Base-by-base conservation (phyloP, 1,140 invertebrate species). In the Pachypsylla venusta region DNA sequence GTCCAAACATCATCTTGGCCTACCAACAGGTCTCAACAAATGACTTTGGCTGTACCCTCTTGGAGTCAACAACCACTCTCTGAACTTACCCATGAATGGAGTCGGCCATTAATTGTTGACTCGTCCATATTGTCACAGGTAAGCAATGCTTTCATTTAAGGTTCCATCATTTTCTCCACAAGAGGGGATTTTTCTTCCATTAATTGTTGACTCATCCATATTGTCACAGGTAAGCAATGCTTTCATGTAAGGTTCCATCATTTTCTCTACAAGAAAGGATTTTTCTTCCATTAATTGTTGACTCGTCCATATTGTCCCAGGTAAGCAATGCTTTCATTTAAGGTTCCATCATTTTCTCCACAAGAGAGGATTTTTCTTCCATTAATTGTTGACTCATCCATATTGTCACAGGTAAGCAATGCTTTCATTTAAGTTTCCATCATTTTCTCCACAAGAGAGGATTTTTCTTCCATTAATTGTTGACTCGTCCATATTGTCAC, bases 281-380 rank as follows among this genome's bases (percentile, higher is more conserved):
- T n/a, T n/a, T n/a, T n/a, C n/a, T n/a, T n/a, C 87, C 88, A 5
- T 72, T 92, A 2, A 79, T 90, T 54, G 83, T 89, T 1, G 87
- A 91, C 66, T 85, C 86, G 54, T 79, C 83, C 26, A 79, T 83
- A 35, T 77, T 84, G 56, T 72, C 84, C 56, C 81, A 82, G 73
- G 81, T 82, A 71, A 58, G 58, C 28, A 16, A 35, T n/a, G n/a
- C n/a, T n/a, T n/a, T n/a, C n/a, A n/a, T n/a, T n/a, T n/a, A n/a
- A n/a, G n/a, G n/a, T n/a, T n/a, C n/a, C n/a, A n/a, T n/a, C n/a
- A n/a, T n/a, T n/a, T n/a, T n/a, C n/a, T n/a, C n/a, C n/a, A n/a
- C n/a, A n/a, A n/a, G n/a, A n/a, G n/a, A n/a, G n/a, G n/a, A n/a
- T n/a, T n/a, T n/a, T n/a, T n/a, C n/a, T n/a, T n/a, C 87, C 88